These are phyloP conservation scores for Lucilia sericata DNA, from an alignment of 1,140 invertebrate species.

Conservation along the genomic window DNA sequence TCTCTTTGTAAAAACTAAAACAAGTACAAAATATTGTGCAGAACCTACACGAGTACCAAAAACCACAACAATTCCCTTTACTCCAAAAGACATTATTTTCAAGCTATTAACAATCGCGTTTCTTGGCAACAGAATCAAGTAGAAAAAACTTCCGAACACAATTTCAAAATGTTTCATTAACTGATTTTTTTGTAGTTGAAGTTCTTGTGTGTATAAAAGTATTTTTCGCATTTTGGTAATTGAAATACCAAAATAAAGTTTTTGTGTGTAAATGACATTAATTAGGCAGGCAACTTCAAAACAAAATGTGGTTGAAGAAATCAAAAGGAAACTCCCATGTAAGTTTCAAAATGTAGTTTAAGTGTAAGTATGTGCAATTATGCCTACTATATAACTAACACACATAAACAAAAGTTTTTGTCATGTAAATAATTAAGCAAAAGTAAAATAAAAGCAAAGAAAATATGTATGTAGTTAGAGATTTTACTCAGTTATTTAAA, in stretches of 20 bases:
- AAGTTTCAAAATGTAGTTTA: no score
- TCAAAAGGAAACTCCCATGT: not conserved
- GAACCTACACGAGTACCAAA: not conserved
- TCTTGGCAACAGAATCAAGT: not conserved
- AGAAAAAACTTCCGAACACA: not conserved
- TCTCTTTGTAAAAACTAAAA: no score
- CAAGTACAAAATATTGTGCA: not conserved
- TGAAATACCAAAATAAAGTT: conserved; percentile 15
- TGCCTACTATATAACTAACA: no score
- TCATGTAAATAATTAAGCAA: not conserved
- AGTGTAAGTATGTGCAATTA: no score
- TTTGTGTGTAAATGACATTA: conserved; percentile 26
- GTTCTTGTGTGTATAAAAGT: not conserved
- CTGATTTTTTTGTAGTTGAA: not conserved
- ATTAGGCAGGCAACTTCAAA: conserved; percentile 20
- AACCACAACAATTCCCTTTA: not conserved
- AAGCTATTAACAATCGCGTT: conserved; percentile 9
- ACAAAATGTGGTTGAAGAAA: not conserved
- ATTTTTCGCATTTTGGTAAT: not conserved
- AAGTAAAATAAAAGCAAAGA: not conserved
- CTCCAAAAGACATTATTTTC: not conserved
- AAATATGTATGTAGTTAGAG: not conserved
- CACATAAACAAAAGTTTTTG: not conserved
- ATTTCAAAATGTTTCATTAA: not conserved
- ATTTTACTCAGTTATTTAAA: not conserved